Evolutionary conservation across 2,888 invertebrate genomes (phyloP).

Genomic region (Dasypogon diadema): DNA sequence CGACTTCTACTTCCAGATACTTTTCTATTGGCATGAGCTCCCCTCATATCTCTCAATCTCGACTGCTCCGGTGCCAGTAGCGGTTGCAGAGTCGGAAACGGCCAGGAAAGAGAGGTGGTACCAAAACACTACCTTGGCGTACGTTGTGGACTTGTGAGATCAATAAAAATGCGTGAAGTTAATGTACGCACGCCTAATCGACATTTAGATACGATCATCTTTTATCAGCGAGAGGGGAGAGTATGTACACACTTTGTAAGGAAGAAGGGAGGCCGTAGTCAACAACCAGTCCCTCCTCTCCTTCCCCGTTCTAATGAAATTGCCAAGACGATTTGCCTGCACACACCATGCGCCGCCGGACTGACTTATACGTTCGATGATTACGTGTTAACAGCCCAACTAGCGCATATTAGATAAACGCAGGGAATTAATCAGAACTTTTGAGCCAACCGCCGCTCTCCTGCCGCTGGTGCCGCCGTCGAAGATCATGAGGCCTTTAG

Average conservation of each 20-base stretch:
- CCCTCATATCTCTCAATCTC: too few species aligned
- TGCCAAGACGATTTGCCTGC: not conserved
- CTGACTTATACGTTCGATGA: conserved; percentile 39
- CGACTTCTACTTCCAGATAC: too few species aligned
- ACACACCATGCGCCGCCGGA: conserved; percentile 21
- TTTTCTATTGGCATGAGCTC: too few species aligned
- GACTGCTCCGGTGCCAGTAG: too few species aligned
- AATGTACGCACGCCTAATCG: not conserved
- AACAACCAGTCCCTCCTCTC: too few species aligned
- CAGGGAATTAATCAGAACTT: conserved; percentile 34
- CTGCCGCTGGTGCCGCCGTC: not conserved
- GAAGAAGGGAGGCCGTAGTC: too few species aligned
- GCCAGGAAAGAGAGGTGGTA: too few species aligned
- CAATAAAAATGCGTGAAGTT: conserved; percentile 37
- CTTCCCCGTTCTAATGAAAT: not conserved
- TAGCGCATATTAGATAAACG: conserved; percentile 41
- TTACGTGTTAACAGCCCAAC: conserved; percentile 43
- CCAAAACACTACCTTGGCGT: not conserved
- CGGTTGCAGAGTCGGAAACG: too few species aligned
- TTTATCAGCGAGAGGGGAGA: not conserved
- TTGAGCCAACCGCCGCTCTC: not conserved
- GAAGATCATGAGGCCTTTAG: too few species aligned
- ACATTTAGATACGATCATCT: not conserved
- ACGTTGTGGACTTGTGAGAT: not conserved
- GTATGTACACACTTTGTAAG: too few species aligned